Evolutionary conservation across 2,797 vertebrate genomes (phyloP), one percentile per base, ranked within the genome.

Genomic region (Alosa sapidissima): DNA sequence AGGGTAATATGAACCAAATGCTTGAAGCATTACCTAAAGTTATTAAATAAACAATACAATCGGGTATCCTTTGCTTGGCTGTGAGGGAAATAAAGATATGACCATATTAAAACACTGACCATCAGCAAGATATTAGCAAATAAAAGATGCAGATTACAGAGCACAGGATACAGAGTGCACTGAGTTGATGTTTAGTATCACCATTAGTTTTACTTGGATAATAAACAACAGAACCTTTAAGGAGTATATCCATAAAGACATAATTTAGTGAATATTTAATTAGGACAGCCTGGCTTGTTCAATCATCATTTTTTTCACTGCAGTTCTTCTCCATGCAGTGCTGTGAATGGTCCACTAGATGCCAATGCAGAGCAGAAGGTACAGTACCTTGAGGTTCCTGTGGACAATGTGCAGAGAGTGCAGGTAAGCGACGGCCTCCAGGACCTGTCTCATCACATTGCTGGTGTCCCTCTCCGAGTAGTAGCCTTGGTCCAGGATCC

Each of bases 401-500:
- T 99, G 98, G 83, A 99, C 98, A 0, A 99, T 98, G 86, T 94
- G 96, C 84, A 99, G 96, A 0, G 98, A 99, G 93, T 99, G 98
- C 87, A 99, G 95, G 91, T 99, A 99, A 81, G 98, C 98, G 4
- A 99, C 98, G 0, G 98, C 98, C 93, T 99, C 97, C 92, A 99
- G 89, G 89, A 99, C 98, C 94, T 99, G 98, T 87, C 98, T 96
- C 89, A 99, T 96, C 91, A 99, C 98, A 2, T 99, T 99, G 93
- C 98, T 99, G 87, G 98, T 99, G 92, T 99, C 98, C 88, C 95
- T 95, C 93, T 99, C 98, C 0, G 98, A 99, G 92, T 99, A 99
- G 94, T 99, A 99, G 81, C 98, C 98, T 94, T 99, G 98, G 92
- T 99, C 98, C 93, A 99, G 94, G 94, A 99, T 99, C 98, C 98